Evolutionary conservation across 2,888 invertebrate genomes (phyloP).

Genomic region (Thyatira batis): DNA sequence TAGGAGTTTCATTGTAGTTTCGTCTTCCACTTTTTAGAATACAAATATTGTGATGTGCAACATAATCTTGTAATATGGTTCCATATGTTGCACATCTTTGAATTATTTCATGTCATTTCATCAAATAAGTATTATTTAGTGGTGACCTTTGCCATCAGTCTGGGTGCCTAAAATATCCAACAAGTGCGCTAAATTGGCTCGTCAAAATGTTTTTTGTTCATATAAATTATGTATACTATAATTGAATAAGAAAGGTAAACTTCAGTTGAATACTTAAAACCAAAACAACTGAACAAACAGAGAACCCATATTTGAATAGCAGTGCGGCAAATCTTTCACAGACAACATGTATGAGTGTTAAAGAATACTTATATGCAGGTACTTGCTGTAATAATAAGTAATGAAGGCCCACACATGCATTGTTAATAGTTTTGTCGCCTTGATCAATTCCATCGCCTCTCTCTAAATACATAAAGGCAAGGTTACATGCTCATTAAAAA

Average conservation of each 20-base stretch:
- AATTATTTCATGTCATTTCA: too few species aligned
- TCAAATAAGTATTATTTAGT: too few species aligned
- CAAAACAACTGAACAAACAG: slow-evolving; percentile 1
- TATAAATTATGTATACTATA: too few species aligned
- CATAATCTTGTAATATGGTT: too few species aligned
- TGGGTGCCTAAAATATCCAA: too few species aligned
- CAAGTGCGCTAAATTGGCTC: too few species aligned
- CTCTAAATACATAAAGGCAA: slow-evolving; percentile 42
- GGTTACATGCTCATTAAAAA: slow-evolving; percentile 36
- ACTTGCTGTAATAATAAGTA: neutral
- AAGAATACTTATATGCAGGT: neutral
- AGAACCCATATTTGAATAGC: neutral
- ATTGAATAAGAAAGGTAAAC: neutral
- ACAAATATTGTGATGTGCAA: too few species aligned
- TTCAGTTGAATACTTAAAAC: neutral
- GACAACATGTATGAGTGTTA: neutral
- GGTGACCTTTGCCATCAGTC: too few species aligned
- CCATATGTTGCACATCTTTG: too few species aligned
- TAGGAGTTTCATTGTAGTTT: too few species aligned
- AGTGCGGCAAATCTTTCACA: neutral
- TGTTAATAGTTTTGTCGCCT: slow-evolving; percentile 47
- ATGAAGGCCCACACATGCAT: slow-evolving; percentile 43
- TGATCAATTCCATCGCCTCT: slow-evolving; percentile 42
- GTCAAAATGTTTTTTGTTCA: too few species aligned
- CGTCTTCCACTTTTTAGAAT: too few species aligned